A percentile compares a stretch with the other conserved stretches of the same genome.
Evolutionary conservation across 2,113 vertebrate species (phyloP).

Genomic region (Elephantulus edwardii): DNA sequence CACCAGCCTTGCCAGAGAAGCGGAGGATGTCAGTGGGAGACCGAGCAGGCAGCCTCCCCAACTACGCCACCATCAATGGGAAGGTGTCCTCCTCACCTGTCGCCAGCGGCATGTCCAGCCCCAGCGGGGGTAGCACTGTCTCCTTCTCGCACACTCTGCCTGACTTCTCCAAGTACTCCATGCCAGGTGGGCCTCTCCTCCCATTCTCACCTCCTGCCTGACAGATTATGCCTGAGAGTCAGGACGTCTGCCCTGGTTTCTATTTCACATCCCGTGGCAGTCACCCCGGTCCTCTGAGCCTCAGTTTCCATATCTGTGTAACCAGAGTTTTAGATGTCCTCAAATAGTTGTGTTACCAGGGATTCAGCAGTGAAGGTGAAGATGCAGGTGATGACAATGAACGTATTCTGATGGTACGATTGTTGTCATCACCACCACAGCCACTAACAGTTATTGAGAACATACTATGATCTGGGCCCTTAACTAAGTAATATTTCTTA

Average conservation of each 20-base stretch:
- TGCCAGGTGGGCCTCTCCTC: slow-evolving; percentile 87
- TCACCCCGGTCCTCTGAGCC: neutral
- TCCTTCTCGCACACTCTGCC: slow-evolving; percentile 95
- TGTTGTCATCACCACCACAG: rapidly evolving
- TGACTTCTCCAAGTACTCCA: slow-evolving; percentile 96
- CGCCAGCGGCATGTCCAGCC: slow-evolving; percentile 88
- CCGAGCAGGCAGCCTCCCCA: slow-evolving; percentile 89
- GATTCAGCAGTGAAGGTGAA: neutral
- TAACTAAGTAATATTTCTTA: neutral
- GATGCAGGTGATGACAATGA: neutral
- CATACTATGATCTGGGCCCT: neutral
- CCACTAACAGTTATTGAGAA: neutral
- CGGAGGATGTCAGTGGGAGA: slow-evolving; percentile 93
- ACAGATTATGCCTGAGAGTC: rapidly evolving
- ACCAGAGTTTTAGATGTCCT: neutral
- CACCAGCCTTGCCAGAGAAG: slow-evolving; percentile 91
- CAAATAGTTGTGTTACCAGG: neutral
- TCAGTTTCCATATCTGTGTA: neutral
- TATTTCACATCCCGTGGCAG: neutral
- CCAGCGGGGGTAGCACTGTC: slow-evolving; percentile 84
- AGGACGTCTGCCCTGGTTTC: rapidly evolving
- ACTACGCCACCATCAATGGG: slow-evolving; percentile 93
- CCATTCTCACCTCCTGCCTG: neutral
- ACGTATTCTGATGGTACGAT: rapidly evolving
- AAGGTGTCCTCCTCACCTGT: slow-evolving; percentile 90